Percentiles rank a stretch among this genome's conserved stretches.
Conservation (phyloP, 2,888 invertebrate genomes). For the Rhyacophila evoluta region DNA sequence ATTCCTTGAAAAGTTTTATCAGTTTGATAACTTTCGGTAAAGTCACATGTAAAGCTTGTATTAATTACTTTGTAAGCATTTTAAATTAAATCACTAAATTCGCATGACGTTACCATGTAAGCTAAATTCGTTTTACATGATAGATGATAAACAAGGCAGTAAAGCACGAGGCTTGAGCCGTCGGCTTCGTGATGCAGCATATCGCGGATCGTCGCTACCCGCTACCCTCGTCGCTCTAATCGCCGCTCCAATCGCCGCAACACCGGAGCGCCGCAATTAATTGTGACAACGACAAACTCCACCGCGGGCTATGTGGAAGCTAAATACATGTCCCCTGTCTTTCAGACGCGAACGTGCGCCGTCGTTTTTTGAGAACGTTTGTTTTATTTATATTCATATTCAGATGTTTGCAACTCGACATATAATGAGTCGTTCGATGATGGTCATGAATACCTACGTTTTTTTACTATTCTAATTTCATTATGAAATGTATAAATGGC, state of each 20-base stretch:
- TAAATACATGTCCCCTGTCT: constrained; percentile 15
- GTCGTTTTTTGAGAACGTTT: background rate
- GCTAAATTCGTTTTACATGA: constrained; percentile 20
- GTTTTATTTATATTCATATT: background rate
- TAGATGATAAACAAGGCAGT: constrained; percentile 20
- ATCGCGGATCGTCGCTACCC: constrained; percentile 3
- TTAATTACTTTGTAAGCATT: background rate
- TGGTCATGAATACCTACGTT: too few relatives aligned
- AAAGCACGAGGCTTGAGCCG: background rate
- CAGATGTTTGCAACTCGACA: background rate
- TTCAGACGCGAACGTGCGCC: constrained; percentile 33
- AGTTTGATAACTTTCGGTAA: too few relatives aligned
- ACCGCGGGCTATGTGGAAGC: background rate
- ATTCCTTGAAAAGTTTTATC: too few relatives aligned
- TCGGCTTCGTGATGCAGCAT: background rate
- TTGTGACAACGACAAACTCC: constrained; percentile 32
- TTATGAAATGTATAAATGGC: too few relatives aligned
- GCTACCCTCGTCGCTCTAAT: constrained; percentile 14
- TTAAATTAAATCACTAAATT: background rate
- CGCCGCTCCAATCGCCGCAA: constrained; percentile 33
- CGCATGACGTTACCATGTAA: background rate
- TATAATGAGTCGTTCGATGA: too few relatives aligned
- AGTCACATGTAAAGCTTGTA: too few relatives aligned
- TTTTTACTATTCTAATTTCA: too few relatives aligned
- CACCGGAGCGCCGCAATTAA: constrained; percentile 44